Base-by-base conservation (phyloP, 2,113 vertebrate genomes). In the Daubentonia madagascariensis region DNA sequence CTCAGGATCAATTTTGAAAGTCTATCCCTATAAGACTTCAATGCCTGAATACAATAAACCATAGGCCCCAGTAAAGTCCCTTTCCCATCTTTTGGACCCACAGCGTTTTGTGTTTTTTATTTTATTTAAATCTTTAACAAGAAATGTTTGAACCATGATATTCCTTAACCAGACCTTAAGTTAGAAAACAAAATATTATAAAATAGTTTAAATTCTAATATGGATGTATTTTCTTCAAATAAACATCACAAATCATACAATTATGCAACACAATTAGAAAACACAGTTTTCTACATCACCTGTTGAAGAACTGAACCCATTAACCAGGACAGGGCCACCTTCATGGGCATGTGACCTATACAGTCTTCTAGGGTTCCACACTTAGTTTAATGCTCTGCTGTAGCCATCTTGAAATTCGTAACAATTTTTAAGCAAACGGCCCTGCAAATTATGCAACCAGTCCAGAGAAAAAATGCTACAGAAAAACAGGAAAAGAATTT, bases 201-300 rank as follows among this genome's bases (percentile, higher is more conserved):
- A 92, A 54, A 91, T 48, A 89, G 16, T 68, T 81, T 92, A 92
- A 96, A 91, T 88, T 79, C 32, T 32, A 94, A 7, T n/a, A 30
- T 57, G 57, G 28, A 89, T 8, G 63, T 45, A 45, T 68, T 75
- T 81, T 70, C 73, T 87, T 76, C 81, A 65, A 50, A 68, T 43
- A n/a, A 80, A 93, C 70, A 86, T 12, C 87, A 68, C 48, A 86
- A 94, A 94, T 87, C 52, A 83, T 54, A 72, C 37, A 94, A 63
- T 40, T 65, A 73, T 45, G 43, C 48, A 83, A 81, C 72, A 95
- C 85, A 81, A 94, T 73, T 68, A 93, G 67, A 92, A 96, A 54
- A 54, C 28, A 86, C 12, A 65, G 50, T 52, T 96, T 73, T 96
- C 76, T 91, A 88, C 88, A 87, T 80, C 28, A 63, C 45, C 61